Conservation (phyloP, 2,797 vertebrate genomes). For the Gallinago stenura region DNA sequence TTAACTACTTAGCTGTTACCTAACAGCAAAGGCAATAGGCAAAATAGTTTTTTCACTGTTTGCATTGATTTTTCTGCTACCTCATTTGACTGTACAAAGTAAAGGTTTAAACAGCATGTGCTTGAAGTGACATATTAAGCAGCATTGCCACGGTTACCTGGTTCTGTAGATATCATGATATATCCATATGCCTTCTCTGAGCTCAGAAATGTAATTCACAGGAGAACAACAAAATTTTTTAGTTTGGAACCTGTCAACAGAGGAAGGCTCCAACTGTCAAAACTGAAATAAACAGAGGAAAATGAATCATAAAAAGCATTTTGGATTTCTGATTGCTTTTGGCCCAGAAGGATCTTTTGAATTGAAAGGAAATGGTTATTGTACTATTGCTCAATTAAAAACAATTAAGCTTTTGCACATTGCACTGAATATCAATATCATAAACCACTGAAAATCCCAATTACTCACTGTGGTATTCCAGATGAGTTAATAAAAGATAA, state of each 20-base stretch:
- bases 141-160: background rate
- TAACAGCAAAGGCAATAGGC: background rate
- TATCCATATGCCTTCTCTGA: background rate
- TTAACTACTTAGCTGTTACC: background rate
- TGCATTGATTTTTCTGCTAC: conserved; percentile 1
- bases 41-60: background rate
- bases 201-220: background rate
- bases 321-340: conserved; percentile 16
- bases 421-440: background rate
- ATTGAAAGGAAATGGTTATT: conserved; percentile 44
- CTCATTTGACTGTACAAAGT: background rate
- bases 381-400: conserved; percentile 39
- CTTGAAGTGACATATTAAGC: background rate
- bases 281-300: conserved; percentile 48
- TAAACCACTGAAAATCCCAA: background rate
- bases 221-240: background rate
- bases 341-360: background rate
- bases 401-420: conserved; percentile 7
- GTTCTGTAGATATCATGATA: background rate
- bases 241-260: background rate
- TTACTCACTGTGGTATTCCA: conserved; percentile 21
- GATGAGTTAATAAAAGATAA: conserved; percentile 47
- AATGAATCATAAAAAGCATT: background rate
- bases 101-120: background rate
- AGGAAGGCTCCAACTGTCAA: background rate